A percentile compares a stretch with the other conserved stretches of the same genome.
Conservation (phyloP, 2,888 invertebrate genomes). For the Periphyllus acericola region DNA sequence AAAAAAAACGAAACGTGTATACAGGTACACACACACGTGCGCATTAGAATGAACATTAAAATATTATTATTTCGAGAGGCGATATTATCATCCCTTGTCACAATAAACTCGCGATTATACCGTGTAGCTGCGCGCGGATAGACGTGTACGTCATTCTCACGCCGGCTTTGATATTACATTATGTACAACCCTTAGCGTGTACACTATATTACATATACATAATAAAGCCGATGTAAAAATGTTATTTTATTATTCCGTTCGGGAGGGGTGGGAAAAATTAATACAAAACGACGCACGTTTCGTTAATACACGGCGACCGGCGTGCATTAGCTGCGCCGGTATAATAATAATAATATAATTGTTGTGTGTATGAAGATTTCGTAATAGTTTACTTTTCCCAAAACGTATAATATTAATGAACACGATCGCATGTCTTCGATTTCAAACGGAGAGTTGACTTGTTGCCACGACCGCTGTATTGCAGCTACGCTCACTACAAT, state of each 20-base stretch:
- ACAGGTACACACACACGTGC: background rate
- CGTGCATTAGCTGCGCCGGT: background rate
- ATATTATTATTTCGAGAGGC: background rate
- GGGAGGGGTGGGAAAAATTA: background rate
- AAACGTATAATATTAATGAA: background rate
- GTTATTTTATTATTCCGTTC: constrained; percentile 43
- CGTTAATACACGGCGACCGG: background rate
- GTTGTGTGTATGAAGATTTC: background rate
- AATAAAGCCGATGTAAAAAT: background rate
- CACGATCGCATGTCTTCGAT: constrained; percentile 11
- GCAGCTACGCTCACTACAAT: background rate
- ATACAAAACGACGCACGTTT: background rate
- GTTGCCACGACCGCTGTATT: background rate
- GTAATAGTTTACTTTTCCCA: constrained; percentile 12
- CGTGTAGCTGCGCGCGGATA: background rate
- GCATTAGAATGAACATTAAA: constrained; percentile 1
- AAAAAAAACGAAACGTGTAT: background rate
- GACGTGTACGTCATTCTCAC: constrained; percentile 26
- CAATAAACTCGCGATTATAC: constrained; percentile 40
- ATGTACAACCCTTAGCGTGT: background rate
- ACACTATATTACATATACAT: too few species aligned
- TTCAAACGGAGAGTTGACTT: background rate
- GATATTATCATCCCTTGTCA: constrained; percentile 8
- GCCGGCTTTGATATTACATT: background rate
- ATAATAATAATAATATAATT: background rate